phyloP scores from a whole-genome alignment of 2,888 invertebrate species.

The Blera fallax region DNA sequence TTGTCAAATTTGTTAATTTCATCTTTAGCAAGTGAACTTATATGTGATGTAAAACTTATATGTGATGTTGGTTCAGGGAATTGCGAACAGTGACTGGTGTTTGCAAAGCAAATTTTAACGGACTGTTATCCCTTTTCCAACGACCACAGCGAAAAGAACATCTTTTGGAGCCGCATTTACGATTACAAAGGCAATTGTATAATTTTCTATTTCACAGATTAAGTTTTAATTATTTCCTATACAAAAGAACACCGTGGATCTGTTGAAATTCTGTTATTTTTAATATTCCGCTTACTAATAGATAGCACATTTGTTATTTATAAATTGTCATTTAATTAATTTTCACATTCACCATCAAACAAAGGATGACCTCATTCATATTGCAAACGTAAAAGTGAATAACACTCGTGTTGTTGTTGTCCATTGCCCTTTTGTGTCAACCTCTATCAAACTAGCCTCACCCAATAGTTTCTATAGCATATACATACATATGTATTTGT shows the following conservation, averaged over 20 bases:
- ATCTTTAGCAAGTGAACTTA: too few relatives aligned
- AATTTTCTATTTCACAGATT: not conserved
- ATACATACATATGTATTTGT: constrained; percentile 23
- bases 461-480: constrained; percentile 54
- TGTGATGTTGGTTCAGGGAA: too few relatives aligned
- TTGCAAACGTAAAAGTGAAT: constrained; percentile 45
- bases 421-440: constrained; percentile 72
- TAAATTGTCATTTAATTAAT: constrained; percentile 40
- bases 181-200: too few relatives aligned
- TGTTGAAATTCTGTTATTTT: not conserved
- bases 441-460: constrained; percentile 69
- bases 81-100: too few relatives aligned
- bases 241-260: not conserved
- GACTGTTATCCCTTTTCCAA: too few relatives aligned
- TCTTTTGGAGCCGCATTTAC: too few relatives aligned
- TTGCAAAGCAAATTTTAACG: too few relatives aligned
- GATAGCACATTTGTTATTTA: not conserved
- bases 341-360: constrained; percentile 28
- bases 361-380: constrained; percentile 62
- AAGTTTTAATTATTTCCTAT: not conserved
- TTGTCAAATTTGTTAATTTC: too few relatives aligned
- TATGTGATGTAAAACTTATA: too few relatives aligned
- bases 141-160: too few relatives aligned
- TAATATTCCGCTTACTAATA: not conserved
- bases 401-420: constrained; percentile 57